phyloP scores from a whole-genome alignment of 2,113 vertebrate species.

The Trogon surrucura region DNA sequence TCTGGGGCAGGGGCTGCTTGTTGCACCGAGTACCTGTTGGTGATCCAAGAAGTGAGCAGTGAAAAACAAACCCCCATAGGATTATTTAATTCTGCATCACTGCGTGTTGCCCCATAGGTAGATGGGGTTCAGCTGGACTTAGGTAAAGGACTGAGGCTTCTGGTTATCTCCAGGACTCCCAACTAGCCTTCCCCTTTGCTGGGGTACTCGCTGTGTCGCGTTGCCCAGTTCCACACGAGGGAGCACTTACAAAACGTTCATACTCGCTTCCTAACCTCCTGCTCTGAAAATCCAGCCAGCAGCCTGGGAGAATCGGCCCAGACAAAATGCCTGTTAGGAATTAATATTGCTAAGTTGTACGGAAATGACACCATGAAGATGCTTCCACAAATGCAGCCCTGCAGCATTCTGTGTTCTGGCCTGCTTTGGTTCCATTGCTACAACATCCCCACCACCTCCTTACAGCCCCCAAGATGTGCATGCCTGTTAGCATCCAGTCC shows the following conservation, averaged over 20 bases:
- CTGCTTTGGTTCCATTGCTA: neutral
- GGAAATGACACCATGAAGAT: neutral
- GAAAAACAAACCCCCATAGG: neutral
- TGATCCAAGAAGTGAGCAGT: neutral
- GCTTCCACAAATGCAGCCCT: neutral
- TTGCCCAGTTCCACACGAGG: neutral
- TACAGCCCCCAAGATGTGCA: accelerated
- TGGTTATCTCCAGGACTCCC: neutral
- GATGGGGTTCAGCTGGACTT: neutral
- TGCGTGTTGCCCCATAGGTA: accelerated
- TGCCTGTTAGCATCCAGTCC: neutral
- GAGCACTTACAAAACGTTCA: neutral
- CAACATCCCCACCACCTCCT: neutral
- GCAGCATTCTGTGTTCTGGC: neutral
- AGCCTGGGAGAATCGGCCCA: neutral
- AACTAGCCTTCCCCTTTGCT: accelerated
- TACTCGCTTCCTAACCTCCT: neutral
- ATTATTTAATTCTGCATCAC: neutral
- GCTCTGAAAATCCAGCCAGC: neutral
- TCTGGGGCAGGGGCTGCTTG: neutral
- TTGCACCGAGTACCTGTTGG: neutral
- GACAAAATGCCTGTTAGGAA: neutral
- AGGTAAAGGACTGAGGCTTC: neutral
- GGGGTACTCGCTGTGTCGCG: neutral
- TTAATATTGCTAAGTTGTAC: neutral